Base-by-base conservation (phyloP, 2,888 invertebrate species). In the Eupithecia subumbrata region DNA sequence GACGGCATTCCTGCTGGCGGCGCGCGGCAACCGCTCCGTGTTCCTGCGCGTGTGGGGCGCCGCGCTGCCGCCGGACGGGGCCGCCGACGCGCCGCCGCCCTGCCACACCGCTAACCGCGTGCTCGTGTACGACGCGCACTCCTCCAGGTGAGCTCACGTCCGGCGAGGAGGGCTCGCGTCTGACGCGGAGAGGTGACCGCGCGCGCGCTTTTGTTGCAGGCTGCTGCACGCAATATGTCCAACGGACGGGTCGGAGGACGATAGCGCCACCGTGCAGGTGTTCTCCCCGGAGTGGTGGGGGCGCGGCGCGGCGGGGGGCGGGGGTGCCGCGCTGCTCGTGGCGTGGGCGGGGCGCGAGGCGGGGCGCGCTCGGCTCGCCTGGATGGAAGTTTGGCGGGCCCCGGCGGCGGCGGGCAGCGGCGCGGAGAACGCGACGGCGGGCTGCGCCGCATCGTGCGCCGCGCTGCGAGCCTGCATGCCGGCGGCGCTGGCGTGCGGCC, bases 41-140 rank as follows among this genome's bases (percentile, higher is more conserved):
- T 98, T 97, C 88, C 94, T 98, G 76, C 95, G 98, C 81, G 97
- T 97, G 66, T 98, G 98, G 98, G 98, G 98, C 68, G 96, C 96
- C 81, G 96, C 97, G 85, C 88, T 98, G 80, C 96, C 97, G 81
- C 85, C 96, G 73, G 96, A 96, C 0, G 96, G 96, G 82, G 96
- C 96, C 82, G 90, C 96, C 25, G 97, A 96, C 82, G 95, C 96
- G 4, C 95, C 96, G 2, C 95, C 96, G 78, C 95, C 96, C 77
- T 98, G 98, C 87, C 96, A 96, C 74, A 98, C 98, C 22, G 92
- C 95, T 82, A 98, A 98, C 90, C 95, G 98, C 52, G 94, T 98
- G 75, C 96, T 98, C 80, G 96, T 98, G 66, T 98, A 98, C 90
- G 96, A 97, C 18, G 97, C 98, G 66, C 95, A 96, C 83, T 96